These are phyloP conservation scores for Callospermophilus lateralis DNA, from an alignment of 2,113 vertebrate species.

Conservation along the genomic window DNA sequence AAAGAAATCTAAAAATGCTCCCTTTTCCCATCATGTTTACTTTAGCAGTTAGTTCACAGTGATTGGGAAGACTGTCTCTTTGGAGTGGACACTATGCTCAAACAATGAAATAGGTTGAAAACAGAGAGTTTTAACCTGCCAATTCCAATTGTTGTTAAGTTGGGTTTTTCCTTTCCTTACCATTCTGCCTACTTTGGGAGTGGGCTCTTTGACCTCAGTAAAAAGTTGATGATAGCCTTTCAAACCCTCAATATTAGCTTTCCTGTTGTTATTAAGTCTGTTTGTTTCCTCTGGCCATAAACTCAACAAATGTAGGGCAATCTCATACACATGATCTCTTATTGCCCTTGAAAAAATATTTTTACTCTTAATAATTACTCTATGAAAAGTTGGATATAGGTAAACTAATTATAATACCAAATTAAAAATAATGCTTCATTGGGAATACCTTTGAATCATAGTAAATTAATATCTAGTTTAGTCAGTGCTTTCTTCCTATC, in stretches of 20 bases:
- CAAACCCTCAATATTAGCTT: background rate
- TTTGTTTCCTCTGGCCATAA: background rate
- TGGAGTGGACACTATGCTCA: background rate
- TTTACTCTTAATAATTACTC: background rate
- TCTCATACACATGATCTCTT: background rate
- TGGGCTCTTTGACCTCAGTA: background rate
- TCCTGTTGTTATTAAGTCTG: background rate
- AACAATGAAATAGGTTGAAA: conserved; percentile 29
- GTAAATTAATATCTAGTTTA: background rate
- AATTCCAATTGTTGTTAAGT: background rate
- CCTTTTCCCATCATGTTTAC: background rate
- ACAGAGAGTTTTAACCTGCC: background rate
- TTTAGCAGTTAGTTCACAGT: conserved; percentile 9
- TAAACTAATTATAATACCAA: conserved; percentile 32
- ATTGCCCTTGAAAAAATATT: conserved; percentile 25
- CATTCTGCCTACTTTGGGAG: background rate
- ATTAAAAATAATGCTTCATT: conserved; percentile 40
- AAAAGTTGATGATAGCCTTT: background rate
- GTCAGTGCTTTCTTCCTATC: background rate
- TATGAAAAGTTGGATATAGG: background rate
- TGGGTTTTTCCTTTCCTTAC: background rate
- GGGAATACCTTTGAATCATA: background rate
- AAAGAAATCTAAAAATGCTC: background rate
- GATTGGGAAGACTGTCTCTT: background rate
- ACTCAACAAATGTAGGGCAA: background rate